These are phyloP conservation scores for Notechis scutatus DNA, from an alignment of 2,113 vertebrate genomes.

Conservation along the genomic window DNA sequence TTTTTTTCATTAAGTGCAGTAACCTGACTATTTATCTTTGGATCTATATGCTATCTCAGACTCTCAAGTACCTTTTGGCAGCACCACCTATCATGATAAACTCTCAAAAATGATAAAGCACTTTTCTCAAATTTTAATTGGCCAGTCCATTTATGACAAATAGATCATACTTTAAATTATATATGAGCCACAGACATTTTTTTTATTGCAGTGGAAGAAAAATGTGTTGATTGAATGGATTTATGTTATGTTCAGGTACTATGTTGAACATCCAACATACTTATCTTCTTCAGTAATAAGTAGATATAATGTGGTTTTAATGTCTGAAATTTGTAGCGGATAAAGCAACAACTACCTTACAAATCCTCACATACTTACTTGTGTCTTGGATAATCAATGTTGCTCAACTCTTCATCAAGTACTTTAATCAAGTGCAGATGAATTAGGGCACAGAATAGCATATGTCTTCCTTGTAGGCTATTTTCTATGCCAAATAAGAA, in stretches of 20 bases:
- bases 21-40: background rate
- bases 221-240: background rate
- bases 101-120: background rate
- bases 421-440: background rate
- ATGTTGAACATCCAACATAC: background rate
- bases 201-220: background rate
- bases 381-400: background rate
- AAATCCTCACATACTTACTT: background rate
- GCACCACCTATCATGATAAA: background rate
- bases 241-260: background rate
- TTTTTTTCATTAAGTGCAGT: background rate
- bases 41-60: background rate
- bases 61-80: background rate
- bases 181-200: background rate
- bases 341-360: background rate
- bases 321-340: background rate
- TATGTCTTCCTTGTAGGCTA: background rate
- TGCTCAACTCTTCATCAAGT: background rate
- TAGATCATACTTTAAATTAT: background rate
- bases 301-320: background rate
- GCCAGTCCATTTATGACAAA: background rate
- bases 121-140: background rate
- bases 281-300: background rate
- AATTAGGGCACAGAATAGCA: background rate
- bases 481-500: background rate